A percentile compares a stretch with the other conserved stretches of the same genome.
phyloP scores from a whole-genome alignment of 2,797 vertebrate species.

The Lepilemur septentrionalis region DNA sequence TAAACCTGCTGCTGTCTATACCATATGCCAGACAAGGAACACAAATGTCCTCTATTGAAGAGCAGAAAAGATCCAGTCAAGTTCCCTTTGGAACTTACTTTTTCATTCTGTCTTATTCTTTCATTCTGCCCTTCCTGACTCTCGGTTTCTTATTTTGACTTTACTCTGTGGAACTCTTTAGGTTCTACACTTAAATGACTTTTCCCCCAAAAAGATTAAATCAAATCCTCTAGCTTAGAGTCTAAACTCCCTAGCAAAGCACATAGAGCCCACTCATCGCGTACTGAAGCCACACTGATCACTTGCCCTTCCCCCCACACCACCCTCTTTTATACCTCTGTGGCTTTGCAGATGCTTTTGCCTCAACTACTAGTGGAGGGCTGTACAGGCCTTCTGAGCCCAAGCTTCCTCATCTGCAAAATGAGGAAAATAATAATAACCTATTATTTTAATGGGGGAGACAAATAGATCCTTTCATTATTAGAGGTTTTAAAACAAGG shows the following conservation, averaged over 20 bases:
- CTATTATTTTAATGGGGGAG: neutral
- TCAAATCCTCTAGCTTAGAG: neutral
- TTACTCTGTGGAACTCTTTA: too few relatives aligned
- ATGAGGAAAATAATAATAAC: neutral
- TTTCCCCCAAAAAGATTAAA: neutral
- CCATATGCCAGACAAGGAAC: neutral
- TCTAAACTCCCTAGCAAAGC: neutral
- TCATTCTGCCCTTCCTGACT: neutral
- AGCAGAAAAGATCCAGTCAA: neutral
- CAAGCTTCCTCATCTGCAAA: neutral
- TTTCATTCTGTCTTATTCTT: neutral
- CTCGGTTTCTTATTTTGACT: neutral
- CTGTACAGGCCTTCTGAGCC: neutral
- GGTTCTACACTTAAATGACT: too few relatives aligned
- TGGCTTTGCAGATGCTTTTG: neutral
- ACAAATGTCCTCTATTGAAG: neutral
- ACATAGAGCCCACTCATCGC: neutral
- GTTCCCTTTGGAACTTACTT: neutral
- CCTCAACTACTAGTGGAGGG: accelerated
- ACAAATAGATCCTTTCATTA: neutral
- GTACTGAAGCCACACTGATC: neutral
- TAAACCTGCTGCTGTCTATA: too few relatives aligned
- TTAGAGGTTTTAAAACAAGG: neutral
- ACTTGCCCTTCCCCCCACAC: neutral
- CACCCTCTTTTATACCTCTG: neutral